phyloP scores from a whole-genome alignment of 1,140 invertebrate species.

The Meteorus sp. region DNA sequence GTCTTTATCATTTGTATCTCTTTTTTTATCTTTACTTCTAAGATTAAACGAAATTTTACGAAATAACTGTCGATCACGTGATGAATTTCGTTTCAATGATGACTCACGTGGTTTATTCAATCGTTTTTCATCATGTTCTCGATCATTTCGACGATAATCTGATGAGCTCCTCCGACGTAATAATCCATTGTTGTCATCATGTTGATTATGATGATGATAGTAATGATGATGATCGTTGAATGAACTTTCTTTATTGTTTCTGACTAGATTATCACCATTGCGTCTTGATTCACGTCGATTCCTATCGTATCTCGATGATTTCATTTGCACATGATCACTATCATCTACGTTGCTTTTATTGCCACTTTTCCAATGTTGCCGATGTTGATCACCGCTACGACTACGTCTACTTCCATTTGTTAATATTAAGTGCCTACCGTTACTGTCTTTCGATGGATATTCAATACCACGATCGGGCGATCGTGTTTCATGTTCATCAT shows the following conservation, averaged over 20 bases:
- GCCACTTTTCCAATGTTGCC: slow-evolving; percentile 24
- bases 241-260: slow-evolving; percentile 33
- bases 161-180: slow-evolving; percentile 37
- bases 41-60: slow-evolving; percentile 31
- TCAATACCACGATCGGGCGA: slow-evolving; percentile 12
- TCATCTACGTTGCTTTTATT: slow-evolving; percentile 35
- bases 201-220: too few species aligned
- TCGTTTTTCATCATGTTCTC: slow-evolving; percentile 3
- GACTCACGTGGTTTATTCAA: slow-evolving; percentile 7
- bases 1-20: slow-evolving; percentile 10
- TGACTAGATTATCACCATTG: slow-evolving; percentile 29
- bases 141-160: slow-evolving; percentile 24
- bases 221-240: slow-evolving; percentile 33
- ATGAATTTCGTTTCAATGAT: background rate
- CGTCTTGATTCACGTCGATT: slow-evolving; percentile 21
- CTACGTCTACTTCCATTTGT: background rate
- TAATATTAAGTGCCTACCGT: slow-evolving; percentile 3
- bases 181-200: too few species aligned
- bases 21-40: slow-evolving; percentile 18
- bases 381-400: slow-evolving; percentile 21
- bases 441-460: background rate
- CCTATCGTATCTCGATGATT: slow-evolving; percentile 39
- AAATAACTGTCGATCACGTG: slow-evolving; percentile 3
- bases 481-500: background rate
- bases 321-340: too few species aligned